Evolutionary conservation across 2,888 invertebrate genomes (phyloP), one percentile per base, ranked within the genome.

Genomic region (Linyphia triangularis): DNA sequence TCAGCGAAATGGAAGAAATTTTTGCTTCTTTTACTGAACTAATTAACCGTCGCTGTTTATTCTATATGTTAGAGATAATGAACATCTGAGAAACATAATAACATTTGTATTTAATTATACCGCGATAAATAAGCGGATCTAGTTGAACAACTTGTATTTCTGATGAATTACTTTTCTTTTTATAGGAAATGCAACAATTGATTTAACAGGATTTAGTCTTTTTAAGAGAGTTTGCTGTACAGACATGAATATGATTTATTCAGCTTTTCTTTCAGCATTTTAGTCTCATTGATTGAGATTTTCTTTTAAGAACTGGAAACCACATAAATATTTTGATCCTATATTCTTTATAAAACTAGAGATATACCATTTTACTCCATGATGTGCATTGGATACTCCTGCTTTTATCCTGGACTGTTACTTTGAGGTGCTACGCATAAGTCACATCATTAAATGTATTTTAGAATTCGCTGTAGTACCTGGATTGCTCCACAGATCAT

Each of bases 81-180:
- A 40, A 70, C 51, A 59, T 33, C 19, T 40, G 22, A 37, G 59
- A 81, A 30, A 70, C 40, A 43, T 13, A 22, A 37, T 30, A 73
- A 72, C 82, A 82, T 72, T 72, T 72, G 72, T 43, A 63, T 61
- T 81, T 72, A 73, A 82, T 82, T 72, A 72, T 72, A 61, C 72
- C 30, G 43, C 61, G 63, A 72, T 73, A 22, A 73, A 19, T 51
- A 16, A n/a, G n/a, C 13, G 51, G n/a, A 16, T 51, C 16, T 51
- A n/a, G 16, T 51, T 51, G 51, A 51, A 16, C 51, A 51, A 51
- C 51, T 51, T 51, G n/a, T 51, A 51, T 51, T 51, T 51, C 16
- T n/a, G 51, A n/a, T 67, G 30, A 51, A 79, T 67, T 67, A 79
- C 51, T 67, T 79, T 51, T 51, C 51, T 51, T 51, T 51, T 13